Base-by-base conservation (phyloP, 2,888 invertebrate genomes). In the Drosophila kambysellisi region DNA sequence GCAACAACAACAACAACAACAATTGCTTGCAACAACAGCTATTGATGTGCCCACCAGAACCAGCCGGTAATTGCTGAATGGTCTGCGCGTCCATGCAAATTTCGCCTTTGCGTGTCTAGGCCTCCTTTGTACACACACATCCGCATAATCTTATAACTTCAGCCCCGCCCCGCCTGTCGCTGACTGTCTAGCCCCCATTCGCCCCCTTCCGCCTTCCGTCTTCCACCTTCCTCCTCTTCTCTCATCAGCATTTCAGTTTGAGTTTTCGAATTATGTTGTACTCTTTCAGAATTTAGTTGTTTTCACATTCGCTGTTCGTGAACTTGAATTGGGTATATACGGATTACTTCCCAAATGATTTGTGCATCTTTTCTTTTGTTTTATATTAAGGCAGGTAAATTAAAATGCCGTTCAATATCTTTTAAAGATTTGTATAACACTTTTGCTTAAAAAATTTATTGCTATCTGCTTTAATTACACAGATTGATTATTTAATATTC, bases 61-160 rank as follows among this genome's bases (percentile, higher is more conserved):
- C 79, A 70, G 74, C 83, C 83, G 70, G 79, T 88, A 85, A 85
- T 85, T 88, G 85, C 86, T 76, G 83, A 57, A 65, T 72, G 68
- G 48, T 61, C 72, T 69, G 56, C 65, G 58, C 65, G 58, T 54
- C 39, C 39, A 85, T 83, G 86, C 83, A 85, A 85, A 85, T 85
- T 82, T 71, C 68, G 37, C 71, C 53, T 69, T 86, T 82, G 87
- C 83, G 80, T 83, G 83, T 83, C 83, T 83, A 79, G 71, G 72
- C 80, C 67, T 43, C 33, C 37, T 17, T 29, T 17, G n/a, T 25
- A 33, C 25, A 32, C 30, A 32, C 15, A 46, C 33, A 37, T 17
- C 15, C 41, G 68, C 25, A 51, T 20, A 39, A 12, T 39, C 37
- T 29, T 54, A 39, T 39, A 54, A n/a, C 17, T 52, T 35, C 15